Evolutionary conservation across 2,888 invertebrate species (phyloP).

Genomic region (Apoda limacodes): DNA sequence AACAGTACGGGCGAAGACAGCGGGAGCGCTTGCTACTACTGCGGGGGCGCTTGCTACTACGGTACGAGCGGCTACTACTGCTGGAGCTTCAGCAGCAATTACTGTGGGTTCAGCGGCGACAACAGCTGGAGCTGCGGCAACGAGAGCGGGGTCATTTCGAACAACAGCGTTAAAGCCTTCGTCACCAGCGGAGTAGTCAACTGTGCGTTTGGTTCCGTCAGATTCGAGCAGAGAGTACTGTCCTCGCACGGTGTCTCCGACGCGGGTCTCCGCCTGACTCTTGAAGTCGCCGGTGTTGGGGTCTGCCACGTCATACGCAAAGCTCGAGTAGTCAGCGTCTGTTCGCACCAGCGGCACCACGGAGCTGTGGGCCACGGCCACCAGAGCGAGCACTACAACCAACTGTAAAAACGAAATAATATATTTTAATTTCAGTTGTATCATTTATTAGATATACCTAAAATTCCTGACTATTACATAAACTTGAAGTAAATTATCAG

Average conservation of each 20-base stretch:
- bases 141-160: conserved; percentile 57
- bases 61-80: conserved; percentile 23
- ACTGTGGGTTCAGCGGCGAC: conserved; percentile 21
- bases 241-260: conserved; percentile 63
- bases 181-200: conserved; percentile 69
- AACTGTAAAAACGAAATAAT: conserved; percentile 38
- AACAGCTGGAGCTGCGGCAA: conserved; percentile 31
- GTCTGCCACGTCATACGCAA: conserved; percentile 69
- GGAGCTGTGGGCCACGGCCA: conserved; percentile 49
- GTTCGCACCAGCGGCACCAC: no score
- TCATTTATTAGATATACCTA: no score
- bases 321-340: conserved; percentile 63
- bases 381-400: conserved; percentile 52
- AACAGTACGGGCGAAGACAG: conserved; percentile 19
- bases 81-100: conserved; percentile 21
- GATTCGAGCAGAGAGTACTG: no score
- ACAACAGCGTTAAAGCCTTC: conserved; percentile 71
- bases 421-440: no score
- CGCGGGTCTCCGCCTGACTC: no score
- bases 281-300: no score
- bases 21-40: no score
- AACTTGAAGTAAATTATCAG: no score
- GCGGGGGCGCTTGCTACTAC: conserved; percentile 21
- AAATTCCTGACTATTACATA: no score
- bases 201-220: conserved; percentile 66